Evolutionary conservation across 2,113 vertebrate species (phyloP), one percentile per base, ranked within the genome.

Genomic region (Arenaria interpres): DNA sequence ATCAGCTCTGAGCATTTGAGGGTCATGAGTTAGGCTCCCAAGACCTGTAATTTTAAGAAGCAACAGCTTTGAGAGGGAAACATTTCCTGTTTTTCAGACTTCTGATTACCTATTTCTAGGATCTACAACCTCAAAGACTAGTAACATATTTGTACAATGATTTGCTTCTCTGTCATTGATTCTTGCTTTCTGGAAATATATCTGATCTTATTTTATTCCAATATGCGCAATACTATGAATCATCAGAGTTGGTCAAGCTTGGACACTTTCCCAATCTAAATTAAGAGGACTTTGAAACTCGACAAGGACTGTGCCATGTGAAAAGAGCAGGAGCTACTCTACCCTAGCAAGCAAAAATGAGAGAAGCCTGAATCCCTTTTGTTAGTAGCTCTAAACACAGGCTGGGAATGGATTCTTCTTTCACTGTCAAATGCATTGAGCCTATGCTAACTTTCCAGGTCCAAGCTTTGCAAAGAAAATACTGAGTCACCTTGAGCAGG

Each of bases 171-270:
- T 67, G 14, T 24, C 6, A 51, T 5, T 51, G 53, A 64, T 63
- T 67, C 85, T 71, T 82, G 68, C 6, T 62, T 90, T 50, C 41
- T 87, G 76, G 63, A 89, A 77, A 74, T 41, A 14, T 28, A 45
- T 85, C 63, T 59, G 27, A 95, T 73, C 37, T 80, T 71, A 48
- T 41, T 94, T 81, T 87, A 75, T 89, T 66, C n/a, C 23, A 63
- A 19, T 57, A 86, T n/a, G 23, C 1, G 1, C 30, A 54, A 30
- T 81, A 28, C 8, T 74, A 78, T 75, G 78, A 95, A 51, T 85
- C 53, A 82, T 66, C 54, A 62, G 37, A 46, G 22, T 5, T 83
- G 59, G 50, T 73, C 71, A 90, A 80, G 10, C 20, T 84, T 84
- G 32, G 32, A 74, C 18, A 67, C 8, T 63, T 87, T 81, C 76